Evolutionary conservation across 2,797 vertebrate species (phyloP), one percentile per base, ranked within the genome.

Genomic region (Brachymystax lenok): DNA sequence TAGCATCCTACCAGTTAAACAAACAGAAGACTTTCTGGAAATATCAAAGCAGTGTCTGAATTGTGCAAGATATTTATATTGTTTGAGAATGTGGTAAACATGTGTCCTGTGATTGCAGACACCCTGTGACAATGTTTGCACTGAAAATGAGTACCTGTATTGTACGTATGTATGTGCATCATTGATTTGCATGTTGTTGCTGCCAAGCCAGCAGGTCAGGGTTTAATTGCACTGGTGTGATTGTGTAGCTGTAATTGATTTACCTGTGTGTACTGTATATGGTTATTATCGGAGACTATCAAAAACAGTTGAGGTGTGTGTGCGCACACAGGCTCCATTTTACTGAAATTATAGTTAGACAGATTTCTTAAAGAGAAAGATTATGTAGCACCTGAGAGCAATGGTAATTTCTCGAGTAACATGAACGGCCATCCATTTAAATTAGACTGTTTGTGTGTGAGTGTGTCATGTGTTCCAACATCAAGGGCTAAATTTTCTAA

Each of bases 401-500:
- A 92, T 82, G 30, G 30, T 74, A 14, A 19, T 63, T 46, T 63
- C 10, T 69, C 30, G 3, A 88, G 85, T 92, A 93, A 91, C 92
- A 93, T 90, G 91, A 90, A 85, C 88, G 87, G 72, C 86, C 83
- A 89, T 90, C 78, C 10, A 81, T 91, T 87, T 79, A 13, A 30
- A 28, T 71, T 17, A 30, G 66, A 30, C 27, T 68, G 66, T 19
- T 27, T 66, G 64, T 67, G 63, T 33, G 40, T 46, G 82, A 46
- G 40, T 89, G 87, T 67, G 64, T 33, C 69, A 27, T 71, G n/a
- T 56, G 17, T 73, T 27, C 71, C 40, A 46, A 91, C 90, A 87
- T 90, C 91, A 93, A 93, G 92, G 92, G 92, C 92, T 93, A 93
- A 88, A 74, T 92, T 92, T 90, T 89, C 89, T 77, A 90, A 82